Percentiles rank a stretch among this genome's conserved stretches.
These are phyloP conservation scores for Centruroides sculpturatus DNA, from an alignment of 1,140 invertebrate genomes.

Conservation along the genomic window DNA sequence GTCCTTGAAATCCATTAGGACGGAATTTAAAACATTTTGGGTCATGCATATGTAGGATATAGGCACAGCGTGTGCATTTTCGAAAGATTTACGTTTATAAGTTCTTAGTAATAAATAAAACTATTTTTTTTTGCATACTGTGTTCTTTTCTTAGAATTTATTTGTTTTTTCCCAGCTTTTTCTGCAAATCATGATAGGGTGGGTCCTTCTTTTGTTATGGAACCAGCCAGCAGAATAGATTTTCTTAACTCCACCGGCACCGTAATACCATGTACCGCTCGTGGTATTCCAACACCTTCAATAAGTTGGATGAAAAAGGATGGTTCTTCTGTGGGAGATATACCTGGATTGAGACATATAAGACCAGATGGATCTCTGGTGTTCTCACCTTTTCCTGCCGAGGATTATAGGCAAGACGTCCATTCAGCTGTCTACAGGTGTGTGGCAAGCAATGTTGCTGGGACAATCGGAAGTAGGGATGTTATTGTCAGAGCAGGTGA, in stretches of 20 bases:
- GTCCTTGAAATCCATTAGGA: too few relatives aligned
- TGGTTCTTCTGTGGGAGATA: slow-evolving; percentile 12
- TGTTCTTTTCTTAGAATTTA: not conserved
- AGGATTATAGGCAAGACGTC: slow-evolving; percentile 82
- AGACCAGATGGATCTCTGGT: slow-evolving; percentile 34
- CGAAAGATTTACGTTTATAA: not conserved
- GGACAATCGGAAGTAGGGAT: slow-evolving; percentile 76
- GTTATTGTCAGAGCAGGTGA: slow-evolving; percentile 88
- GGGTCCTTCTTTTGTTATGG: slow-evolving; percentile 9
- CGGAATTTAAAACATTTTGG: too few relatives aligned
- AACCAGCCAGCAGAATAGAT: slow-evolving; percentile 17
- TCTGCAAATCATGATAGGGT: slow-evolving; percentile 1
- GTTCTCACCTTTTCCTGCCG: slow-evolving; percentile 81
- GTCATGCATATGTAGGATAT: not conserved
- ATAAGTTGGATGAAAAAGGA: slow-evolving; percentile 19
- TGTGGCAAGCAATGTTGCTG: slow-evolving; percentile 70
- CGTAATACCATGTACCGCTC: slow-evolving; percentile 13
- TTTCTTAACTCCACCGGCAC: slow-evolving; percentile 20
- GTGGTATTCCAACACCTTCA: slow-evolving; percentile 16
- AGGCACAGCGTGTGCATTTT: not conserved
- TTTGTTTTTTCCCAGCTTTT: slow-evolving; percentile 1
- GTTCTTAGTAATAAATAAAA: not conserved
- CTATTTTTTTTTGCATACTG: not conserved
- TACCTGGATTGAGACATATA: slow-evolving; percentile 18
- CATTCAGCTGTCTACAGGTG: slow-evolving; percentile 88